These are phyloP conservation scores for Corbicula japonica DNA, from an alignment of 2,888 invertebrate species.

Conservation along the genomic window DNA sequence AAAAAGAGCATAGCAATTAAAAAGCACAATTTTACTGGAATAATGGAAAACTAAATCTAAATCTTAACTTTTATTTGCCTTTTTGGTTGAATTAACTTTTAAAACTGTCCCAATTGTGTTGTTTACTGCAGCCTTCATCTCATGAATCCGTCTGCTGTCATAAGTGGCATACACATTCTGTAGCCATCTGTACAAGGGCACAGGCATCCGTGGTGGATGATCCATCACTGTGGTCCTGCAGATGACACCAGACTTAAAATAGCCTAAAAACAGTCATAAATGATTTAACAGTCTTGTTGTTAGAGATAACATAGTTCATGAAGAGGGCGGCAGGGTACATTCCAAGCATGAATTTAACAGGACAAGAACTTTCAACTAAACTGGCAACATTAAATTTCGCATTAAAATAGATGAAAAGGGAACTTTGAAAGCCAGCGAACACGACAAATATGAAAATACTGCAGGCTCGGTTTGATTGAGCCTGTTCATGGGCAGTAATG, in stretches of 20 bases:
- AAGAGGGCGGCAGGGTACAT: no score
- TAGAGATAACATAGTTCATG: no score
- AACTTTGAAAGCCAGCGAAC: no score
- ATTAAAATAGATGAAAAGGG: no score
- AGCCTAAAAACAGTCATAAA: no score
- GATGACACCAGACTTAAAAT: slow-evolving; percentile 16
- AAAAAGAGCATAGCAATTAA: not conserved
- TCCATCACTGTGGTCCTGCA: not conserved
- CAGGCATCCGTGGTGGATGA: slow-evolving; percentile 28
- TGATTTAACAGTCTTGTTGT: no score
- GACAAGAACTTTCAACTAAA: no score
- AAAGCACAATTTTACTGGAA: not conserved
- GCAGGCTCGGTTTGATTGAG: no score
- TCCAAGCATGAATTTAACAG: no score
- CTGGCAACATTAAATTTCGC: no score
- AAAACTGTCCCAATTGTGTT: slow-evolving; percentile 64
- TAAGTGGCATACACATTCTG: slow-evolving; percentile 57
- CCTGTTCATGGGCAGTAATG: no score
- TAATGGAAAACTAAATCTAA: not conserved
- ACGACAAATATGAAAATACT: no score
- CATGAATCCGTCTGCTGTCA: slow-evolving; percentile 59
- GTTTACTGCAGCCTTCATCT: slow-evolving; percentile 69
- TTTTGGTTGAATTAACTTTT: slow-evolving; percentile 75
- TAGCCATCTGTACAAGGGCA: slow-evolving; percentile 53
- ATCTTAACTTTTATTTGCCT: slow-evolving; percentile 35